Base-by-base conservation (phyloP, 2,888 invertebrate species). In the Reticulitermes lucifugus region DNA sequence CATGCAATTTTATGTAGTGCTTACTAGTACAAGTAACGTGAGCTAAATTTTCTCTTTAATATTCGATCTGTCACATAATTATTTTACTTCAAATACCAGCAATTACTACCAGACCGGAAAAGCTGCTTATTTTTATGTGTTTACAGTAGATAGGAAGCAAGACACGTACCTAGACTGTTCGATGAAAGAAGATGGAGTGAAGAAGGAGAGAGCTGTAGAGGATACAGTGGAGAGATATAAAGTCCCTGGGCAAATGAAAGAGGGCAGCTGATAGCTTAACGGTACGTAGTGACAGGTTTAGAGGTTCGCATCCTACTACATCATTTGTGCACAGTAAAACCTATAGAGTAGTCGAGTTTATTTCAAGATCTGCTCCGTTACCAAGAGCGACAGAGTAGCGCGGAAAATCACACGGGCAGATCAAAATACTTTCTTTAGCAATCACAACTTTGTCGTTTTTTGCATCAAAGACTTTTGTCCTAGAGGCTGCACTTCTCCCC, bases 251-350 rank as follows among this genome's bases (percentile, higher is more conserved):
- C 65, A 70, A 73, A 83, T 83, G 70, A 59, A 55, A 83, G 51
- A 35, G 29, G 71, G 71, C 73, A 55, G 83, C 41, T 83, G 83
- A 83, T 71, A 73, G 83, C 73, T 51, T 83, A 71, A 83, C 83
- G 73, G 75, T 51, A 71, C 35, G 43, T 51, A 75, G 51, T 83
- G 83, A 83, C 83, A 83, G 55, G 71, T 83, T 83, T 73, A 83
- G 71, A 60, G 65, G 41, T 18, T 29, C 29, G 70, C 70, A 25
- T 29, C 70, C 70, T 29, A 70, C 35, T 65, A 65, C 25, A 65
- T 25, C n/a, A 65, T 25, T 65, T 25, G 65, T 65, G 25, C 65
- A n/a, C 65, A 25, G 9, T 65, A 1, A 25, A 14, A 65, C 65
- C 65, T 5, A 12, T 65, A 25, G 9, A 65, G 65, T 12, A 46